A percentile compares a stretch with the other conserved stretches of the same genome.
Evolutionary conservation across 2,888 invertebrate genomes (phyloP).

Genomic region (Copidosoma aretas): DNA sequence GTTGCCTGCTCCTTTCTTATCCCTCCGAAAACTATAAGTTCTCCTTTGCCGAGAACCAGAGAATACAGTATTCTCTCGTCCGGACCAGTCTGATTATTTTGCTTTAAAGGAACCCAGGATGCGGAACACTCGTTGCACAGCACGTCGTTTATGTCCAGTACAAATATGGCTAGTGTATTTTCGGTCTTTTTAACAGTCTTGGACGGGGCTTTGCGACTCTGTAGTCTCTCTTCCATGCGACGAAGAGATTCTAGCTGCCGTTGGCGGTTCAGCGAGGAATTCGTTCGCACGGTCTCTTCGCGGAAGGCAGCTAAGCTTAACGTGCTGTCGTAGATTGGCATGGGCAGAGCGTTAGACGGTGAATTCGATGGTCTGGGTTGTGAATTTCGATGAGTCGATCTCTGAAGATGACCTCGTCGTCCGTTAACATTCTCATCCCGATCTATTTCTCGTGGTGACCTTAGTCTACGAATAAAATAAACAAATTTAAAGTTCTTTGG

Average conservation of each 20-base stretch:
- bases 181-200: constrained; percentile 69
- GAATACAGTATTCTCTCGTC: constrained; percentile 91
- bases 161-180: constrained; percentile 82
- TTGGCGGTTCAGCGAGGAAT: constrained; percentile 65
- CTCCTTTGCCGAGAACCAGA: constrained; percentile 86
- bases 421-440: constrained; percentile 79
- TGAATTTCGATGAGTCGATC: constrained; percentile 41
- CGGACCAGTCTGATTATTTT: constrained; percentile 74
- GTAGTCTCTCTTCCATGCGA: constrained; percentile 71
- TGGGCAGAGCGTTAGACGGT: constrained; percentile 39
- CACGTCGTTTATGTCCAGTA: constrained; percentile 81
- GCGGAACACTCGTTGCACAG: constrained; percentile 71
- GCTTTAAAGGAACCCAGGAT: constrained; percentile 75
- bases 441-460: constrained; percentile 63
- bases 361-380: constrained; percentile 30
- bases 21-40: constrained; percentile 95
- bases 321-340: constrained; percentile 59
- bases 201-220: constrained; percentile 55
- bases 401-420: constrained; percentile 65
- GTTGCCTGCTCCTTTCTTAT: constrained; percentile 80
- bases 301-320: constrained; percentile 70
- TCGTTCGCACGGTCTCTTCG: constrained; percentile 50
- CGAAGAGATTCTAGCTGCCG: constrained; percentile 70
- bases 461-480: constrained; percentile 25
- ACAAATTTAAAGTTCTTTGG: constrained; percentile 60